Conservation (phyloP, 1,140 invertebrate genomes). For the Calliopsis andreniformis region DNA sequence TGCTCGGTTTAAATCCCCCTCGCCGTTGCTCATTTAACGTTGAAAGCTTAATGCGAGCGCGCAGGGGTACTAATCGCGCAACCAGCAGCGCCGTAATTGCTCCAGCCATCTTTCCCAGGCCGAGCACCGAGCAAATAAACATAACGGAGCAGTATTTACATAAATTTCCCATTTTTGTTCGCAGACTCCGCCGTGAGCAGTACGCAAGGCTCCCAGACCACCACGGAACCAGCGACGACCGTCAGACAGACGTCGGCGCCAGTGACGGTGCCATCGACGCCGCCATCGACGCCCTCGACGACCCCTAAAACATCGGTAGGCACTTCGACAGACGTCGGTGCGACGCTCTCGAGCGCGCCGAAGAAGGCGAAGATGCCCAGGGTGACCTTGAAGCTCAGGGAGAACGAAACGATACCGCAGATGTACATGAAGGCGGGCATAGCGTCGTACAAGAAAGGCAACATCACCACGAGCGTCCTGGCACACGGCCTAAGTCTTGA, state of each 20-base stretch:
- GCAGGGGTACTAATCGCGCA: too few relatives aligned
- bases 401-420: slow-evolving; percentile 75
- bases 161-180: neutral
- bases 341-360: slow-evolving; percentile 30
- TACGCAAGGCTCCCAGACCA: slow-evolving; percentile 40
- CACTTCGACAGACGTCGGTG: slow-evolving; percentile 12
- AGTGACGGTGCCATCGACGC: neutral
- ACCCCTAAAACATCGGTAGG: slow-evolving; percentile 18
- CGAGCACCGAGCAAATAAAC: too few relatives aligned
- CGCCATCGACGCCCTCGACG: slow-evolving; percentile 17
- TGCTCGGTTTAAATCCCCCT: too few relatives aligned
- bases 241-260: slow-evolving; percentile 30
- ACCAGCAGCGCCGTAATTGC: too few relatives aligned
- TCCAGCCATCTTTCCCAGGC: too few relatives aligned
- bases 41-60: too few relatives aligned
- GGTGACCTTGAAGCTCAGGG: slow-evolving; percentile 72
- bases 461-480: slow-evolving; percentile 74
- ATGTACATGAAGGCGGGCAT: slow-evolving; percentile 76
- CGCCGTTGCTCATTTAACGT: too few relatives aligned
- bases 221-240: slow-evolving; percentile 33
- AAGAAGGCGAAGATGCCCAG: slow-evolving; percentile 69
- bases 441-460: slow-evolving; percentile 75
- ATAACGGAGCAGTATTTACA: too few relatives aligned
- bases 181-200: slow-evolving; percentile 24
- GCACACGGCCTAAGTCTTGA: slow-evolving; percentile 73